Base-by-base conservation (phyloP, 2,888 invertebrate species). In the Amphipyra tragopoginis region DNA sequence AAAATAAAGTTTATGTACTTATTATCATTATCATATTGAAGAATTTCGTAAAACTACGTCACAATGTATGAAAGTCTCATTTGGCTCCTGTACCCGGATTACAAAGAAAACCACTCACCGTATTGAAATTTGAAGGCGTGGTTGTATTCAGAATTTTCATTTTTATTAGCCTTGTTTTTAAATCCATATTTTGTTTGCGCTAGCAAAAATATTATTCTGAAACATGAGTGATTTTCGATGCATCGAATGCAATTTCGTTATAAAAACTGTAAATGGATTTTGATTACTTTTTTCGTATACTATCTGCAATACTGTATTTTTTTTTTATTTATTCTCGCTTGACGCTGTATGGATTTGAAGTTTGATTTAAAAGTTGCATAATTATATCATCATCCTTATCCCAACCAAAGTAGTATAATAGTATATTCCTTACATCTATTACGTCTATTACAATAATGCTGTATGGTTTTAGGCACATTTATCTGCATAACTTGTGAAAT, bases 71-170 rank as follows among this genome's bases (percentile, higher is more conserved):
- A 55, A 65, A 60, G 29, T 49, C 14, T 21, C 11, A 6, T 53
- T 59, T 21, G n/a, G 21, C 55, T 54, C 15, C 14, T 49, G 45
- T 43, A 33, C 50, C 57, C 49, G 47, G 75, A 78, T 77, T 75
- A 83, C 81, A 78, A 77, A 80, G 79, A 72, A 82, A 82, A 72
- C 76, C 86, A 82, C 80, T 84, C 72, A 50, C 44, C 63, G 58
- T 77, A 76, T 81, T 80, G 68, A 77, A 78, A 76, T 75, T 75
- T 72, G 55, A 65, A 58, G 6, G 26, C 14, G 44, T 39, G n/a
- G 26, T 5, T 59, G 42, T 52, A 36, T 50, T 47, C 39, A 47
- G n/a, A 36, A 8, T 50, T 48, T 34, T 21, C 3, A 21, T 21
- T 21, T 63, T 55, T 54, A 13, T n/a, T 44, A 45, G 9, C 10